A percentile compares a stretch with the other conserved stretches of the same genome.
Evolutionary conservation across 2,113 vertebrate genomes (phyloP).

Genomic region (Morone saxatilis): DNA sequence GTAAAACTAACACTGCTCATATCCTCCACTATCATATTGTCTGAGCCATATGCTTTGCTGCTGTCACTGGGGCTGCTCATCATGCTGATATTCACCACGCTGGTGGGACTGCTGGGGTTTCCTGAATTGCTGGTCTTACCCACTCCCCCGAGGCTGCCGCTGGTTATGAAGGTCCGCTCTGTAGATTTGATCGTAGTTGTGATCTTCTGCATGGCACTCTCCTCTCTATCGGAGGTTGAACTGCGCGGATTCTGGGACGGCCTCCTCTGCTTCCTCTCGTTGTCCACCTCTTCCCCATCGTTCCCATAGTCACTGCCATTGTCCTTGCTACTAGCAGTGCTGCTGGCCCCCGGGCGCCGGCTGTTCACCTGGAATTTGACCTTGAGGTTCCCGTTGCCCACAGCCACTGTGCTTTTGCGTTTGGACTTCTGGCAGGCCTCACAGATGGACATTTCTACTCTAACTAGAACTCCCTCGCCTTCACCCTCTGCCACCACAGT

Average conservation of each 20-base stretch:
- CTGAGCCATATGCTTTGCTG: conserved; percentile 63
- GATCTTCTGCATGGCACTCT: conserved; percentile 79
- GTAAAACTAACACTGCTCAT: conserved; percentile 65
- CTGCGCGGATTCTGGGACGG: conserved; percentile 71
- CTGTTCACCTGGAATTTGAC: conserved; percentile 88
- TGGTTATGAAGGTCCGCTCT: conserved; percentile 77
- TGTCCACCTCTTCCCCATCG: conserved; percentile 73
- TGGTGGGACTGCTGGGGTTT: conserved; percentile 64
- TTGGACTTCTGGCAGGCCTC: conserved; percentile 93
- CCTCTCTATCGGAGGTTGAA: conserved; percentile 83
- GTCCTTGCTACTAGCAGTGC: conserved; percentile 66
- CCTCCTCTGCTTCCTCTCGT: conserved; percentile 64
- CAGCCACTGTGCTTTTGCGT: conserved; percentile 90
- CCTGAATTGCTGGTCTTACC: conserved; percentile 60
- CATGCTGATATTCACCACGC: conserved; percentile 57
- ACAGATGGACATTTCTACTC: conserved; percentile 91
- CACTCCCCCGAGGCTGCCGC: conserved; percentile 76
- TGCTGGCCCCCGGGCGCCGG: conserved; percentile 71
- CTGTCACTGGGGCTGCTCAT: conserved; percentile 62
- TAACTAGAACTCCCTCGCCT: conserved; percentile 89
- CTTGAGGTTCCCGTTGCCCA: conserved; percentile 87
- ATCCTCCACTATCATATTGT: conserved; percentile 73
- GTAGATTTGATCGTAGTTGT: conserved; percentile 85
- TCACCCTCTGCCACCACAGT: conserved; percentile 87
- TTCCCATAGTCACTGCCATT: conserved; percentile 74